A percentile compares a stretch with the other conserved stretches of the same genome.
These are phyloP conservation scores for Turnix velox DNA, from an alignment of 2,113 vertebrate species.

Conservation along the genomic window DNA sequence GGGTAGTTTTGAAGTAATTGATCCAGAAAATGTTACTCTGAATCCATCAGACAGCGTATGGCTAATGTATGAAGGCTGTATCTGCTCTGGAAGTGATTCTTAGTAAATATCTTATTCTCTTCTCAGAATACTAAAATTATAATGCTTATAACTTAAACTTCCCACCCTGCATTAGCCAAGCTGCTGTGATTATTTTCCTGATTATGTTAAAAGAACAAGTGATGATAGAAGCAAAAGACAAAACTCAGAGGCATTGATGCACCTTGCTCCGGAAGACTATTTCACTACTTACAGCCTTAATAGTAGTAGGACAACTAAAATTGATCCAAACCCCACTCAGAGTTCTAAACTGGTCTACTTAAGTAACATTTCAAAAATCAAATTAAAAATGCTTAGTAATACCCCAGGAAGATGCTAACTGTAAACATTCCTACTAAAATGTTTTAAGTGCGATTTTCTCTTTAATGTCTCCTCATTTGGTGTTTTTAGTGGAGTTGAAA, in stretches of 20 bases:
- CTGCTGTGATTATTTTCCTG: neutral
- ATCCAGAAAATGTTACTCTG: neutral
- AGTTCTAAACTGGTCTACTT: neutral
- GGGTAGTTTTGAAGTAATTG: neutral
- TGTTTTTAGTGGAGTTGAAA: neutral
- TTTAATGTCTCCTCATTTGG: neutral
- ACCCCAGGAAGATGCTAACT: neutral
- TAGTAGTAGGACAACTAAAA: neutral
- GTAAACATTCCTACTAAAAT: neutral
- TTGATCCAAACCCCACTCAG: neutral
- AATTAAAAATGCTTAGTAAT: neutral
- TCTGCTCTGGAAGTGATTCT: neutral
- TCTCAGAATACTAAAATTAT: neutral
- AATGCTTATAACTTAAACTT: neutral
- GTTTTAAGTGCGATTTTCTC: neutral
- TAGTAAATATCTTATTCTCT: neutral
- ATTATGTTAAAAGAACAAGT: neutral
- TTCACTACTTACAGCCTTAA: neutral
- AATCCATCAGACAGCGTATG: neutral
- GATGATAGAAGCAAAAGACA: neutral
- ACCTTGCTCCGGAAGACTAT: neutral
- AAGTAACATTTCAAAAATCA: neutral
- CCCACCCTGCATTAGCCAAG: neutral
- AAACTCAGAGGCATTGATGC: neutral
- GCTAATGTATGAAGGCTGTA: neutral